Evolutionary conservation across 2,888 invertebrate species (phyloP).

Genomic region (Syrista parreyssii): DNA sequence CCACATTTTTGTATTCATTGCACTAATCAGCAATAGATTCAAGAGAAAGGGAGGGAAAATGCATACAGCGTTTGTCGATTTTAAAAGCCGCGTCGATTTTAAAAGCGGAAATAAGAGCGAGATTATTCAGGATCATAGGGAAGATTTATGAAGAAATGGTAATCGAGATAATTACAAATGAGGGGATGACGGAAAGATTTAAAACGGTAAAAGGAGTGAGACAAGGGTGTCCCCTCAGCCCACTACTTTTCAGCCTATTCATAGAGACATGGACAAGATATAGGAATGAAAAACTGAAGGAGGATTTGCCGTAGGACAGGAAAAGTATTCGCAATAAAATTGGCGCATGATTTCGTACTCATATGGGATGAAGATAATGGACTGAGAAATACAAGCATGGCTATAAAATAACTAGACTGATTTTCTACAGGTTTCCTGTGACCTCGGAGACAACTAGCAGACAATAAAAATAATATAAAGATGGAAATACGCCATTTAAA

Average conservation of each 20-base stretch:
- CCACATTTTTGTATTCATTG: not conserved
- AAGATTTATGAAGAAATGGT: not conserved
- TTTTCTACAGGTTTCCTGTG: too few species aligned
- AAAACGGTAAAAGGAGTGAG: not conserved
- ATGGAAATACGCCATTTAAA: too few species aligned
- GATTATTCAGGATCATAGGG: not conserved
- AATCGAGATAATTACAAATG: slow-evolving; percentile 1
- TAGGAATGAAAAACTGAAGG: not conserved
- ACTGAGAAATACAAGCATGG: too few species aligned
- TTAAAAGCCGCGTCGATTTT: not conserved
- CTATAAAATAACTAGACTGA: too few species aligned
- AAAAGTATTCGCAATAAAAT: not conserved
- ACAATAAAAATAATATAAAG: too few species aligned
- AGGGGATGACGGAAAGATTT: not conserved
- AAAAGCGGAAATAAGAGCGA: not conserved
- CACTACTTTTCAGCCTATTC: not conserved
- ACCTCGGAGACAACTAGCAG: too few species aligned
- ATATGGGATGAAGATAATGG: not conserved
- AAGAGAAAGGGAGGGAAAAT: not conserved
- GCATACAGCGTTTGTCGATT: not conserved
- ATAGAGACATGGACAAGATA: not conserved
- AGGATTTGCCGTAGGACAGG: not conserved
- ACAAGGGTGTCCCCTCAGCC: not conserved
- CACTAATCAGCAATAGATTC: not conserved
- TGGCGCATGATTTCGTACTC: not conserved